Conservation (phyloP, 2,888 invertebrate genomes). For the Piscicola geometra region DNA sequence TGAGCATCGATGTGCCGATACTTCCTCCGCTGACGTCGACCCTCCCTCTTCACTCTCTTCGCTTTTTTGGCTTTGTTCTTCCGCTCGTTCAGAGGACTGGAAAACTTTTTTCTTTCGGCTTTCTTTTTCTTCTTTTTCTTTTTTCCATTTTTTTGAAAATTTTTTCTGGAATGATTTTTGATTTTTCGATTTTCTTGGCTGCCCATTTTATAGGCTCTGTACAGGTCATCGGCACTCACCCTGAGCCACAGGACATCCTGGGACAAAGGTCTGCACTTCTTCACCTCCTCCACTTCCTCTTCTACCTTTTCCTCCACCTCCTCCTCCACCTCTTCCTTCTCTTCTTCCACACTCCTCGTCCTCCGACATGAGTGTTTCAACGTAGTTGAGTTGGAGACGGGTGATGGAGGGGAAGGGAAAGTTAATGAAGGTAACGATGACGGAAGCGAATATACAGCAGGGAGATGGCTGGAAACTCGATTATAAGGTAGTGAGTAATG, state of each 20-base stretch:
- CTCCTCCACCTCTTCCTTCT: too few relatives aligned
- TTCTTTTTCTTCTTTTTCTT: slow-evolving; percentile 3
- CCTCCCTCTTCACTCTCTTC: not conserved
- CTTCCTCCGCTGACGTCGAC: not conserved
- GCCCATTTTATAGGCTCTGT: slow-evolving; percentile 6
- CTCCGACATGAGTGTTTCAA: too few relatives aligned
- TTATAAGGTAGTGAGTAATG: too few relatives aligned
- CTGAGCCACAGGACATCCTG: slow-evolving; percentile 11
- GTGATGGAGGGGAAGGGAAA: not conserved
- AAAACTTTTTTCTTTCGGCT: too few relatives aligned
- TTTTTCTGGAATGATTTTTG: slow-evolving; percentile 8
- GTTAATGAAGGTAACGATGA: not conserved
- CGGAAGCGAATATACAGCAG: too few relatives aligned
- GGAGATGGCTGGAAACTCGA: too few relatives aligned
- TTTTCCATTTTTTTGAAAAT: not conserved
- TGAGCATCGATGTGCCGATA: not conserved
- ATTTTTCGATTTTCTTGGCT: not conserved
- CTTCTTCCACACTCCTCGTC: too few relatives aligned
- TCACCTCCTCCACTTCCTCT: too few relatives aligned
- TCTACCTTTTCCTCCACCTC: too few relatives aligned
- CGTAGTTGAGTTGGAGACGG: too few relatives aligned
- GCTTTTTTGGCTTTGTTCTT: not conserved
- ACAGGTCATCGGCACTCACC: slow-evolving; percentile 1
- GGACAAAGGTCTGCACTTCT: slow-evolving; percentile 24
- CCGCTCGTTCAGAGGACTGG: not conserved